These are phyloP conservation scores for Tachyglossus aculeatus DNA, from an alignment of 2,797 vertebrate genomes.

Conservation along the genomic window DNA sequence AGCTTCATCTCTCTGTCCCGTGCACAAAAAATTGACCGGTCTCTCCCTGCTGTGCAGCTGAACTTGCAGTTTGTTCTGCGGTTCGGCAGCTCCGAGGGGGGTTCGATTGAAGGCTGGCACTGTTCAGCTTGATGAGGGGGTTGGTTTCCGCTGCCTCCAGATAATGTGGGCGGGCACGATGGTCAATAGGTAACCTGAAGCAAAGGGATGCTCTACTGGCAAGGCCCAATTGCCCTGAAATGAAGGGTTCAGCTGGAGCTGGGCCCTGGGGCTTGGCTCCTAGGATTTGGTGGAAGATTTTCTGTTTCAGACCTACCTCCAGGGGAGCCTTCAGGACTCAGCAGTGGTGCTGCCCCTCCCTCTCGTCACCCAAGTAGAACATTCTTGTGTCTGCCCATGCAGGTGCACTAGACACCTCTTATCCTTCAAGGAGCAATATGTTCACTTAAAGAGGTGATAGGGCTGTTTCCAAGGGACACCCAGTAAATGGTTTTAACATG, in stretches of 20 bases:
- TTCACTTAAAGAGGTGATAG: too few relatives aligned
- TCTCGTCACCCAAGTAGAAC: too few relatives aligned
- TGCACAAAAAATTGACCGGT: conserved; percentile 3
- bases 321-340: too few relatives aligned
- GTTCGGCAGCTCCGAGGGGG: not conserved
- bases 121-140: conserved; percentile 29
- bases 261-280: not conserved
- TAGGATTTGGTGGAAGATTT: too few relatives aligned
- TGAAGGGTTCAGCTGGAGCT: conserved; percentile 5
- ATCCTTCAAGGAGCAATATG: too few relatives aligned
- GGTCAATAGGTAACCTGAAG: conserved; percentile 11
- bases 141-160: too few relatives aligned
- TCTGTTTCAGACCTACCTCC: too few relatives aligned
- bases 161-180: conserved; percentile 2
- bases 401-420: too few relatives aligned
- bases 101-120: conserved; percentile 5
- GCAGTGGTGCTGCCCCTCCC: too few relatives aligned
- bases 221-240: conserved; percentile 2
- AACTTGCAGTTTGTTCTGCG: conserved; percentile 9
- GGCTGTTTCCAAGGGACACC: too few relatives aligned
- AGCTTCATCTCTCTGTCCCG: conserved; percentile 33
- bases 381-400: too few relatives aligned
- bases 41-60: not conserved
- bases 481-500: too few relatives aligned
- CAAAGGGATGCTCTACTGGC: conserved; percentile 19